Evolutionary conservation across 2,113 vertebrate species (phyloP).

Genomic region (Odontesthes bonariensis): DNA sequence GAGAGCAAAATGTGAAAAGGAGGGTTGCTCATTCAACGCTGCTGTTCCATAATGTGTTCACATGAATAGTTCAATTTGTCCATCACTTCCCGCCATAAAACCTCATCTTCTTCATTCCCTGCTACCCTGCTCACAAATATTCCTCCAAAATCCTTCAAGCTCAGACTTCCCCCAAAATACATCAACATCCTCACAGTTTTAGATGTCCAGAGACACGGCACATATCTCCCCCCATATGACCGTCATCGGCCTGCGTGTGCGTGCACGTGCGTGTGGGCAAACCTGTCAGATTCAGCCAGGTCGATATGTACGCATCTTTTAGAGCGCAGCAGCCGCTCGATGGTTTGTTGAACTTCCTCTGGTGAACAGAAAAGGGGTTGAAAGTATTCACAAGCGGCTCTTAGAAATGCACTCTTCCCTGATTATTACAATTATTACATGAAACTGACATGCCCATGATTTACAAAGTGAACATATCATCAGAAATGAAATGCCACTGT

Average conservation of each 20-base stretch:
- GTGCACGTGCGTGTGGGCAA: slow-evolving; percentile 33
- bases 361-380: slow-evolving; percentile 35
- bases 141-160: slow-evolving; percentile 15
- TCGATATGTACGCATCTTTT: slow-evolving; percentile 79
- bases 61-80: slow-evolving; percentile 34
- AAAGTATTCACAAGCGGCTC: not conserved
- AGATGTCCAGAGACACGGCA: not conserved
- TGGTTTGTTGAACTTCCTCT: slow-evolving; percentile 85
- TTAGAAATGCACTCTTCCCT: not conserved
- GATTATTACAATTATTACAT: not conserved
- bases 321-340: slow-evolving; percentile 80
- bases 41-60: slow-evolving; percentile 28
- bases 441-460: not conserved
- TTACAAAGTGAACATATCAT: too few relatives aligned
- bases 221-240: not conserved
- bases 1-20: not conserved
- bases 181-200: slow-evolving; percentile 10
- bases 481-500: slow-evolving; percentile 29
- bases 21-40: slow-evolving; percentile 11
- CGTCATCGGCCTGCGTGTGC: not conserved
- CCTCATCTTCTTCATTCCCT: not conserved
- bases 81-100: slow-evolving; percentile 31
- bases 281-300: slow-evolving; percentile 82
- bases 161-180: slow-evolving; percentile 22
- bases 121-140: slow-evolving; percentile 53